Percentiles rank a stretch among this genome's conserved stretches.
Conservation (phyloP, 2,888 invertebrate species). For the Diaprepes abbreviatus region DNA sequence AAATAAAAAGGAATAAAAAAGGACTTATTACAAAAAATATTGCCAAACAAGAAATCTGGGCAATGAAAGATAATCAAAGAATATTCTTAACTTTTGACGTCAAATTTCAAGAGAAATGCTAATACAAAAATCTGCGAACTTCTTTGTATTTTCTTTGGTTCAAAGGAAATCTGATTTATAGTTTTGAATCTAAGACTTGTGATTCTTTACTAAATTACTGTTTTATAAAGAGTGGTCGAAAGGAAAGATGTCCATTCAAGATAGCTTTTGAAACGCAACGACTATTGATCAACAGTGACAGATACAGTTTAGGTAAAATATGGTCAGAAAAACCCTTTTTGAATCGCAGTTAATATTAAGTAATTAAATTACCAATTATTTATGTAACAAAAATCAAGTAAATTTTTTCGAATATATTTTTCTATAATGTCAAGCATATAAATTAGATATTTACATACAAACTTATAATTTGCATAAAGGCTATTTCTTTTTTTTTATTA, state of each 20-base stretch:
- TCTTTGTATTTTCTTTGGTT: neutral
- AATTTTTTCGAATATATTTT: too few relatives aligned
- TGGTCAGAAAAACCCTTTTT: too few relatives aligned
- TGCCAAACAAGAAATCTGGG: neutral
- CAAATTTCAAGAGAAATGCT: constrained; percentile 14
- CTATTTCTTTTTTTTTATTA: too few relatives aligned
- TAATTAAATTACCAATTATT: too few relatives aligned
- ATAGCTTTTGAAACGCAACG: neutral
- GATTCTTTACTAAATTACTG: neutral
- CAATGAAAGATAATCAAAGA: constrained; percentile 12
- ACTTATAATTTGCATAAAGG: too few relatives aligned
- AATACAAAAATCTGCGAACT: neutral
- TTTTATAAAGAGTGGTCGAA: neutral
- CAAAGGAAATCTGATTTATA: constrained; percentile 4
- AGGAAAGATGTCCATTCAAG: neutral
- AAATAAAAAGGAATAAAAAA: neutral
- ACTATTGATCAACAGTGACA: neutral
- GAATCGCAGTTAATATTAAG: too few relatives aligned
- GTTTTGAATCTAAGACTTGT: neutral
- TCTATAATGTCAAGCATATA: too few relatives aligned
- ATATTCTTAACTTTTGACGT: neutral
- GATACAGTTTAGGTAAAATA: neutral
- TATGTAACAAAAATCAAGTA: too few relatives aligned
- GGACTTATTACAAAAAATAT: neutral
- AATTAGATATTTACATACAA: too few relatives aligned